phyloP scores from a whole-genome alignment of 2,113 vertebrate genomes.

The Megaptera novaeangliae region DNA sequence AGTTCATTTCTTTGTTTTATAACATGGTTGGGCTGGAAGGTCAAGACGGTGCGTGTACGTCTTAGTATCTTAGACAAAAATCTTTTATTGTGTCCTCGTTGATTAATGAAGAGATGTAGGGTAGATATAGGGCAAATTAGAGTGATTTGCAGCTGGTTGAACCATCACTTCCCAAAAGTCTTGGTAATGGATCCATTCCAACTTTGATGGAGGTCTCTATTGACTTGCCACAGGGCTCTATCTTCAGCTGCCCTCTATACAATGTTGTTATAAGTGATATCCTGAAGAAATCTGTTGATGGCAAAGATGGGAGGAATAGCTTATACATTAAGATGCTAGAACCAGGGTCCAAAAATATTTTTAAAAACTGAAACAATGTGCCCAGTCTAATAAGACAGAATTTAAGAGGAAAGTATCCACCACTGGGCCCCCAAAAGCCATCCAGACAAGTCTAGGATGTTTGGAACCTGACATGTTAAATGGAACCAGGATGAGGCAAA shows the following conservation, averaged over 20 bases:
- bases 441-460: background rate
- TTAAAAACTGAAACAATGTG: background rate
- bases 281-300: background rate
- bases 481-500: background rate
- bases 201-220: background rate
- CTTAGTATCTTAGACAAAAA: background rate
- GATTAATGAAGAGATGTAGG: background rate
- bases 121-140: background rate
- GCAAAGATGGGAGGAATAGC: background rate
- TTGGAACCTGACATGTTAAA: background rate
- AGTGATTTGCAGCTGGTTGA: background rate
- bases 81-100: background rate
- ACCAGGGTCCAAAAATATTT: background rate
- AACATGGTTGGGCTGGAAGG: background rate
- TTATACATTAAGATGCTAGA: background rate
- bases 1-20: background rate
- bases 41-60: background rate
- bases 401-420: background rate
- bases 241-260: background rate
- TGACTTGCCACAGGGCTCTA: background rate
- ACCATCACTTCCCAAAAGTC: background rate
- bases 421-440: background rate
- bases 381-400: background rate
- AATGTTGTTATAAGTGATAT: background rate
- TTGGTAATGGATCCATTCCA: background rate